These are phyloP conservation scores for Lycodopsis pacificus DNA, from an alignment of 2,797 vertebrate genomes.

Conservation along the genomic window DNA sequence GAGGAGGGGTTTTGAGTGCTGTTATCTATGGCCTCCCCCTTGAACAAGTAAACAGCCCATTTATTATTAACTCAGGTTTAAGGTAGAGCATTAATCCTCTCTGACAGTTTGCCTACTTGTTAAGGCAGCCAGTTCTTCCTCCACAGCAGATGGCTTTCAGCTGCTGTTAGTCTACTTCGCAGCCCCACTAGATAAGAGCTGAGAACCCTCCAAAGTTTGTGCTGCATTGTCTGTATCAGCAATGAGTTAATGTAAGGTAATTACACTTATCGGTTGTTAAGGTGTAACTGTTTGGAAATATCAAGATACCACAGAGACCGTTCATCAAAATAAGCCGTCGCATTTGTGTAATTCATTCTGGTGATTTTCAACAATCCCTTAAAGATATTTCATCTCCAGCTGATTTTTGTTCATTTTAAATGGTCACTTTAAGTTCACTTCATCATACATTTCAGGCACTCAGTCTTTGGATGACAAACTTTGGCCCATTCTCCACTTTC, in stretches of 20 bases:
- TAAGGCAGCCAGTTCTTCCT: slow-evolving; percentile 85
- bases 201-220: slow-evolving; percentile 54
- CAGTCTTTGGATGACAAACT: slow-evolving; percentile 61
- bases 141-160: slow-evolving; percentile 86
- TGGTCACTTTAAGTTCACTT: slow-evolving; percentile 37
- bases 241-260: slow-evolving; percentile 55
- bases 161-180: slow-evolving; percentile 71
- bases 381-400: slow-evolving; percentile 31
- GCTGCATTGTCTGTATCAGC: slow-evolving; percentile 60
- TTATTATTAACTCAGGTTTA: slow-evolving; percentile 93
- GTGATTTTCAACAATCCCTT: slow-evolving; percentile 8
- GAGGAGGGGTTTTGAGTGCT: slow-evolving; percentile 85
- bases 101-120: slow-evolving; percentile 90
- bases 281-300: slow-evolving; percentile 29
- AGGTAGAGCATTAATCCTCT: slow-evolving; percentile 90
- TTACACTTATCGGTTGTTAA: slow-evolving; percentile 45
- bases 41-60: slow-evolving; percentile 91
- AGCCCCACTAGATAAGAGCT: slow-evolving; percentile 65
- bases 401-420: slow-evolving; percentile 33
- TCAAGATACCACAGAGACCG: slow-evolving; percentile 14
- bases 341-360: slow-evolving; percentile 24
- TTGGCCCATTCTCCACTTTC: slow-evolving; percentile 61
- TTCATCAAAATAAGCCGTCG: slow-evolving; percentile 14
- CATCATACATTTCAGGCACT: slow-evolving; percentile 57
- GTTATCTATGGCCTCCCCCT: slow-evolving; percentile 90